phyloP scores from a whole-genome alignment of 2,888 invertebrate genomes.

The Anthophora plumipes region DNA sequence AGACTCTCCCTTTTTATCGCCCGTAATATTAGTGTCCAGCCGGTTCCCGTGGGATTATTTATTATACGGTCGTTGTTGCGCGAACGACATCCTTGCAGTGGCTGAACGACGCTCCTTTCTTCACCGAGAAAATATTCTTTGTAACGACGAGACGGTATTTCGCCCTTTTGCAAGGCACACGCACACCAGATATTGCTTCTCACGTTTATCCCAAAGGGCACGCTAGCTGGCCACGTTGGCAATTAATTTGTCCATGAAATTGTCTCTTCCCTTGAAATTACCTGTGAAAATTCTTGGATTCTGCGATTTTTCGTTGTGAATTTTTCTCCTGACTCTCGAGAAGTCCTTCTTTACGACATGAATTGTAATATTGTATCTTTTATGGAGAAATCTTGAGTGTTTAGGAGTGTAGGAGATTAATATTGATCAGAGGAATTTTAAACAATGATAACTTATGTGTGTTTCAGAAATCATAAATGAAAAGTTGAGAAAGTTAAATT shows the following conservation, averaged over 20 bases:
- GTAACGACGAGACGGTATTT: constrained; percentile 40
- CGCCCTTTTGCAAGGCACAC: constrained; percentile 22
- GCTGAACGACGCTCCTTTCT: constrained; percentile 55
- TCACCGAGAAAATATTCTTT: constrained; percentile 40
- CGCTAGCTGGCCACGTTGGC: not conserved
- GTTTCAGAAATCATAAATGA: too few relatives aligned
- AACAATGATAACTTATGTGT: not conserved
- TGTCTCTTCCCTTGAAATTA: not conserved
- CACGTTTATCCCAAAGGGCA: constrained; percentile 24
- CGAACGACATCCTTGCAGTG: constrained; percentile 53
- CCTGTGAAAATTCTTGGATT: not conserved
- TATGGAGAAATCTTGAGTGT: not conserved
- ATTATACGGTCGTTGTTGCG: constrained; percentile 59
- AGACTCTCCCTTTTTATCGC: constrained; percentile 61
- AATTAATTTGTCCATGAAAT: constrained; percentile 35
- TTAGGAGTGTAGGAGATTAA: not conserved
- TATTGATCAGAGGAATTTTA: not conserved
- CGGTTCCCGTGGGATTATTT: constrained; percentile 56
- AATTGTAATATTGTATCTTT: not conserved
- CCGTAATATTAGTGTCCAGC: constrained; percentile 62
- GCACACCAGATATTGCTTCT: constrained; percentile 43
- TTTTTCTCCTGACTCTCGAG: not conserved
- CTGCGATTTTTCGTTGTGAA: not conserved
- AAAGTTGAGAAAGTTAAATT: too few relatives aligned
- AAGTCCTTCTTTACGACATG: not conserved